Conservation (phyloP, 2,113 vertebrate species). For the Capreolus pygargus region DNA sequence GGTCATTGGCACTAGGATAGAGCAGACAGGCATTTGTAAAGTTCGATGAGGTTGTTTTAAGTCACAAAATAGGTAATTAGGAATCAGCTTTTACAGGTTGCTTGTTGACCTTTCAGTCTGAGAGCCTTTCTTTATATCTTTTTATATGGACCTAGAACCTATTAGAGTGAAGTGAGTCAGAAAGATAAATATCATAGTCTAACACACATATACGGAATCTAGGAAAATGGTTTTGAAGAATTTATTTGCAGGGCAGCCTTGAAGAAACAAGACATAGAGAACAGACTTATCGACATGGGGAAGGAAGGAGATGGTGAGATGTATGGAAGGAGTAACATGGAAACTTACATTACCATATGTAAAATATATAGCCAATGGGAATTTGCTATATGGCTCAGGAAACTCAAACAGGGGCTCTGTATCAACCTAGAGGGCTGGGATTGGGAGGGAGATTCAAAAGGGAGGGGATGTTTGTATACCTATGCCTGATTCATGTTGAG, state of each 20-base stretch:
- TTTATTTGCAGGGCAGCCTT: background rate
- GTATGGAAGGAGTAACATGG: background rate
- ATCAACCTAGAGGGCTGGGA: background rate
- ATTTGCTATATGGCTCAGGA: background rate
- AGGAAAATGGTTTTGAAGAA: background rate
- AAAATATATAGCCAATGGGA: background rate
- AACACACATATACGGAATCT: background rate
- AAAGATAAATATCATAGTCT: background rate
- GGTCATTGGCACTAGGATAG: background rate
- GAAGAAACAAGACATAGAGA: background rate
- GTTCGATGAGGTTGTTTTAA: background rate
- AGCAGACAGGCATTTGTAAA: background rate
- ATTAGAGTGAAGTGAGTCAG: background rate
- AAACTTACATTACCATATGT: background rate
- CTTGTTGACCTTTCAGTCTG: constrained; percentile 6
- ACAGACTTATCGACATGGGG: background rate
- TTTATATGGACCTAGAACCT: background rate
- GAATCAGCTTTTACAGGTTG: background rate
- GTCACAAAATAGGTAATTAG: background rate
- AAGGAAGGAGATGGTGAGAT: background rate
- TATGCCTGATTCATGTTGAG: background rate
- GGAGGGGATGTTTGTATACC: background rate
- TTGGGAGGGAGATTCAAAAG: background rate
- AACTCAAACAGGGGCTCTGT: background rate
- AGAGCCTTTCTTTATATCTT: background rate